A percentile compares a stretch with the other conserved stretches of the same genome.
Conservation (phyloP, 2,797 vertebrate genomes). For the Novumbra hubbsi region DNA sequence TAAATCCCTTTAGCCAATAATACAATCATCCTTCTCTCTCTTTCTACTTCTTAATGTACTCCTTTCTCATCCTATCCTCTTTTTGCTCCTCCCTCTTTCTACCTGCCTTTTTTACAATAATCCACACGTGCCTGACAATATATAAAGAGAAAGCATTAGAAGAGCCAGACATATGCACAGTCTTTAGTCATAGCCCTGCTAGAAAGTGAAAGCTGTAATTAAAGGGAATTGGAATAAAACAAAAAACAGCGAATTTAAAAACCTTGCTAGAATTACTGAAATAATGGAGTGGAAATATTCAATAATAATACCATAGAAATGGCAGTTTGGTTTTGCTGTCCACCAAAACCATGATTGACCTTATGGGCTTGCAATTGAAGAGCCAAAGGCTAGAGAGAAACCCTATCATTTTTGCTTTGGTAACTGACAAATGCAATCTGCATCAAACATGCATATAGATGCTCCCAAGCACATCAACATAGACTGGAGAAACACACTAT, state of each 20-base stretch:
- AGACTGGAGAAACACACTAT: neutral
- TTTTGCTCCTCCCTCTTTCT: slow-evolving; percentile 24
- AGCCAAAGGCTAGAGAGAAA: neutral
- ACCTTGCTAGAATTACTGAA: neutral
- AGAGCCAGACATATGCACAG: slow-evolving; percentile 19
- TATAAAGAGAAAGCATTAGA: neutral
- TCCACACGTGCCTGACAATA: neutral
- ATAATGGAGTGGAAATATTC: neutral
- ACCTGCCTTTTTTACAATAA: neutral
- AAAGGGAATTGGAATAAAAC: neutral
- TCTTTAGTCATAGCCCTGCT: neutral
- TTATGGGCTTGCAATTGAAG: neutral
- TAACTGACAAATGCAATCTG: slow-evolving; percentile 24
- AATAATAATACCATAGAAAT: too few species aligned
- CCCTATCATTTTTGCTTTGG: neutral
- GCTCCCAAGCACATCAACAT: neutral
- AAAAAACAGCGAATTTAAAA: neutral
- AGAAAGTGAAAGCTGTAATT: neutral
- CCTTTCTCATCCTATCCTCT: neutral
- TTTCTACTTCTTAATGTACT: slow-evolving; percentile 14
- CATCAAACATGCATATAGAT: slow-evolving; percentile 15
- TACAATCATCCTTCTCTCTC: slow-evolving; percentile 34
- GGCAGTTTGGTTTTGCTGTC: neutral
- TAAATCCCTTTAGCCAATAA: slow-evolving; percentile 49
- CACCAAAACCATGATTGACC: neutral